Base-by-base conservation (phyloP, 2,888 invertebrate species). In the Chouioia cunea region DNA sequence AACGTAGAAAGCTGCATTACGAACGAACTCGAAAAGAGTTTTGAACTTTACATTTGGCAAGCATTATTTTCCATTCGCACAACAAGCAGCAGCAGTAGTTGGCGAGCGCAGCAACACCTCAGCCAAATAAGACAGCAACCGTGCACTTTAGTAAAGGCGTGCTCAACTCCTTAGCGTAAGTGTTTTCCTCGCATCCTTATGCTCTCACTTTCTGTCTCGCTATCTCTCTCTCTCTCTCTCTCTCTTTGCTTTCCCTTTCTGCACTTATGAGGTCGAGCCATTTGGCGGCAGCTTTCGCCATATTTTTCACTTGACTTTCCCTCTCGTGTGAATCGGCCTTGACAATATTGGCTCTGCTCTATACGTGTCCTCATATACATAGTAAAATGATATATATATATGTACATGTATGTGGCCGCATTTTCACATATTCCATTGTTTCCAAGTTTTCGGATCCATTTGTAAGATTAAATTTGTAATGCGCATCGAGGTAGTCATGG, bases 391-490 rank as follows among this genome's bases (percentile, higher is more conserved):
- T 82, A 82, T 83, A 12, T n/a, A 36, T 36, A 10, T 36, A 10
- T 10, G 6, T 10, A 10, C 36, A 10, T n/a, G 27, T 4, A 84
- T 82, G 81, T 78, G 79, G 82, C 83, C 84, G 83, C 83, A 83
- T 84, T 83, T 36, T 84, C 85, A 83, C 84, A 83, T 83, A 85
- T 84, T 84, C 84, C 82, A 85, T 85, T 85, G 85, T 85, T 85
- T 85, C 85, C 85, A 85, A 85, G 85, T 85, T 85, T 85, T 87
- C 86, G 86, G 84, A 85, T 87, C 90, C 90, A 91, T 91, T 91
- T 90, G 90, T 87, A 89, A 91, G 89, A 92, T 92, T 92, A 91
- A 90, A 88, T 88, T 89, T 89, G 88, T 89, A 89, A 89, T 89
- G 88, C 89, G 82, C 46, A 22, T n/a, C 44, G 63, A 58, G 57